Percentiles rank a stretch among this genome's conserved stretches.
Evolutionary conservation across 2,113 vertebrate species (phyloP).

Genomic region (Gnathonemus echidnorhynchus): DNA sequence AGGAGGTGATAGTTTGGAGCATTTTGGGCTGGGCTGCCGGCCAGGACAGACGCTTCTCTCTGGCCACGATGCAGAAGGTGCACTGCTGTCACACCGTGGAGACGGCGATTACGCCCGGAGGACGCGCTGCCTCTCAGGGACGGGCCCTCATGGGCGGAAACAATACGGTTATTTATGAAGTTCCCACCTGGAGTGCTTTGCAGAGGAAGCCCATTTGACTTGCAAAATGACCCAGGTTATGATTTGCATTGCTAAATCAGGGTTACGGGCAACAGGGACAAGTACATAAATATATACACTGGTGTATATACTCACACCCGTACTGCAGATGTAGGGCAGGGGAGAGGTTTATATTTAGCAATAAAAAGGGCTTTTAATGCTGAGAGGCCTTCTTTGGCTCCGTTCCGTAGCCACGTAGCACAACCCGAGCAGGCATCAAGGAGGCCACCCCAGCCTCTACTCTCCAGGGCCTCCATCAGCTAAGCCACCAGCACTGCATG

Average conservation of each 20-base stretch:
- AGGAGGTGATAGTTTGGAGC: background rate
- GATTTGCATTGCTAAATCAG: background rate
- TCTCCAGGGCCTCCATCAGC: background rate
- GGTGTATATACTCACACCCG: background rate
- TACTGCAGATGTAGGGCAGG: background rate
- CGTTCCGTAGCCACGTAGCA: background rate
- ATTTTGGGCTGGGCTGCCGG: background rate
- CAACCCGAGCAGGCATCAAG: background rate
- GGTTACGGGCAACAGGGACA: background rate
- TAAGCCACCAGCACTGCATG: background rate
- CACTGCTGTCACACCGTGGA: background rate
- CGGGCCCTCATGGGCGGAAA: background rate
- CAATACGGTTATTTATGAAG: background rate
- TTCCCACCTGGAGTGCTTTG: background rate
- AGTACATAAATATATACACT: background rate
- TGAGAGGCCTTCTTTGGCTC: background rate
- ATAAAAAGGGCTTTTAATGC: background rate
- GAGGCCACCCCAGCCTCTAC: background rate
- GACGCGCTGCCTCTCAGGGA: background rate
- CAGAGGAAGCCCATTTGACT: constrained; percentile 1
- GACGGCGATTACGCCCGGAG: background rate
- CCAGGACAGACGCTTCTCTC: background rate
- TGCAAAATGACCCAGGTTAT: background rate
- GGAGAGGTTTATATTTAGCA: background rate
- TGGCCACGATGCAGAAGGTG: background rate